Base-by-base conservation (phyloP, 2,888 invertebrate genomes). In the Stratiomys singularior region DNA sequence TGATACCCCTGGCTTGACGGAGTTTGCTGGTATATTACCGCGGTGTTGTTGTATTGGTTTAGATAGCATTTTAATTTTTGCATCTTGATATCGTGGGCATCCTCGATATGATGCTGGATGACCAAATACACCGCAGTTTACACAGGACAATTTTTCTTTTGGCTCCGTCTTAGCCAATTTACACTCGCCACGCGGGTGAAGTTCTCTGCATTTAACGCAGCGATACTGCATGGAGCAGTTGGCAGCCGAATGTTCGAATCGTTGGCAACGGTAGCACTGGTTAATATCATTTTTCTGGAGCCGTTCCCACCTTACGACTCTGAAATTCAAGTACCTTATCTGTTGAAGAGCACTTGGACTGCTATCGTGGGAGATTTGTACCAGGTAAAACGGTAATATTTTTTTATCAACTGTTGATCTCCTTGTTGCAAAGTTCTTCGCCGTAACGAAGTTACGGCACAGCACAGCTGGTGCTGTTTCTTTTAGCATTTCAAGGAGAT, bases 191-290 rank as follows among this genome's bases (percentile, higher is more conserved):
- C 15, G 77, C 7, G 15, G 56, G 28, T 77, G 77, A 11, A 13
- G 9, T n/a, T 28, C 37, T 5, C 18, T 28, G 23, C 77, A 77
- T 30, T 77, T 77, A 0, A 77, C 77, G 23, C 67, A 77, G 9
- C n/a, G n/a, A n/a, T n/a, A n/a, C n/a, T n/a, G n/a, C 64, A 77
- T 37, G 21, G 1, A n/a, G 27, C 77, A 77, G 15, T 77, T 77
- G 18, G 44, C 30, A 1, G 77, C 46, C 4, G 77, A 46, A 27
- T 77, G 77, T 1, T 69, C 71, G 58, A 47, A 69, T n/a, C 77
- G 18, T 60, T 77, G 78, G 52, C 78, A 78, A 0, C 52, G 23
- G 5, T 28, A 25, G 52, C 77, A 77, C 15, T 77, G 77, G 3
- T 47, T 56, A 9, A 58, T 27, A n/a, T 56, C 72, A 1, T 30